Conservation (phyloP, 2,797 vertebrate species). For the Poecilia velifera region DNA sequence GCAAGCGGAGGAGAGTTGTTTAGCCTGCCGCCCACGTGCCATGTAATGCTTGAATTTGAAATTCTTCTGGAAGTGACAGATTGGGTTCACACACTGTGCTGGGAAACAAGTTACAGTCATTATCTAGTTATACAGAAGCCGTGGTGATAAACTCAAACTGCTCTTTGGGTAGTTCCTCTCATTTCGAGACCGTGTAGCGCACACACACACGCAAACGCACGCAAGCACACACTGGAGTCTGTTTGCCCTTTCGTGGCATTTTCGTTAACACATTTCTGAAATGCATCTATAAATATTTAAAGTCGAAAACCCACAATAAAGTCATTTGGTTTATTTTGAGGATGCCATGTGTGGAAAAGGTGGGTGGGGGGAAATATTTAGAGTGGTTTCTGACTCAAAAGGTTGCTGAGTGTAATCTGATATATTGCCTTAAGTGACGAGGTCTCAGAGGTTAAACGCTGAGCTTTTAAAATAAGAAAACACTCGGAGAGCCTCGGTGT, state of each 20-base stretch:
- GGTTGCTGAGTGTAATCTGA: slow-evolving; percentile 16
- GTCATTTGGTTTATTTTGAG: slow-evolving; percentile 1
- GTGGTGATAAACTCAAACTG: slow-evolving; percentile 46
- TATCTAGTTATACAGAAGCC: slow-evolving; percentile 59
- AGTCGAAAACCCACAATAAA: slow-evolving; percentile 10
- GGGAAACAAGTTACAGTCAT: slow-evolving; percentile 68
- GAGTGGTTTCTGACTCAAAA: neutral
- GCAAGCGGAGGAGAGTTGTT: slow-evolving; percentile 41
- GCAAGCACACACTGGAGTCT: neutral
- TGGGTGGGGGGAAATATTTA: neutral
- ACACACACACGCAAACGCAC: neutral
- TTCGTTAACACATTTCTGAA: slow-evolving; percentile 5
- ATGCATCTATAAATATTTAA: slow-evolving; percentile 19
- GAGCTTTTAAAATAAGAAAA: neutral
- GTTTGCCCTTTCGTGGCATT: slow-evolving; percentile 13
- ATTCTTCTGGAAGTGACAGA: slow-evolving; percentile 74
- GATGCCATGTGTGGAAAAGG: neutral
- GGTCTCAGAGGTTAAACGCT: neutral
- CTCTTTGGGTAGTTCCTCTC: slow-evolving; percentile 50
- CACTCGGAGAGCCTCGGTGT: neutral
- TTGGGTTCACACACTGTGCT: slow-evolving; percentile 70
- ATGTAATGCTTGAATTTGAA: slow-evolving; percentile 49
- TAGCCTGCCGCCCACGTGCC: slow-evolving; percentile 56
- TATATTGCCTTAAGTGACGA: slow-evolving; percentile 12
- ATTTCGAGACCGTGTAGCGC: slow-evolving; percentile 21